Evolutionary conservation across 37 sponge, comb jelly and placozoan genomes (phyloP), one percentile per base, ranked within the genome.

Genomic region (Mnemiopsis leidyi): DNA sequence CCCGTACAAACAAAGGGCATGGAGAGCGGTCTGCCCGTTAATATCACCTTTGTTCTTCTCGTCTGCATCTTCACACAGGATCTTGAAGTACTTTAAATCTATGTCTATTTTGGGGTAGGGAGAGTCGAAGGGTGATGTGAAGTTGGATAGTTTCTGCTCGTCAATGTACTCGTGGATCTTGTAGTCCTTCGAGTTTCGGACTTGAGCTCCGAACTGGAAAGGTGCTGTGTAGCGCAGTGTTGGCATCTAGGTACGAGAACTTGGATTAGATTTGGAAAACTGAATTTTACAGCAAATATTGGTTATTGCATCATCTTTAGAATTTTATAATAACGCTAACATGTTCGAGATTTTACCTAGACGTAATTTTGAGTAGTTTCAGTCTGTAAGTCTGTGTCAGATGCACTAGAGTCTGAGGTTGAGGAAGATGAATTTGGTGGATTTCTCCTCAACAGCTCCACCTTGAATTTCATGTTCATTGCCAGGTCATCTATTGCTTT

Each of bases 91-190:
- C n/a, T 85, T 85, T 5, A 38, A 40, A 25, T 85, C 90, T 3
- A 85, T 39, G 36, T 85, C 90, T 40, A 85, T 38, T 3, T 40
- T 38, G 0, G 90, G 90, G 29, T 85, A 85, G 25, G 90, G 90
- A 24, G 90, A 85, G 23, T 85, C 61, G 2, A 85, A 40, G 25
- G 90, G 90, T 39, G 90, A 85, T 40, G 13, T 35, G 48, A 21
- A 39, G 24, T 9, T 3, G 48, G 90, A 35, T 40, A 85, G 61
- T 40, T 85, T 85, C 36, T 37, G 40, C 29, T 85, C 90, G 24
- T 85, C 90, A 26, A 85, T 85, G 90, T 85, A 85, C 24, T 28
- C 32, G 61, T 39, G 90, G 32, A 85, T 85, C 61, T 39, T 85
- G 61, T 39, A 85, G 2, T 33, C 26, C 1, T 28, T 2, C 1